phyloP scores from a whole-genome alignment of 92 coral and sea anemone genomes.

The Desmophyllum pertusum region DNA sequence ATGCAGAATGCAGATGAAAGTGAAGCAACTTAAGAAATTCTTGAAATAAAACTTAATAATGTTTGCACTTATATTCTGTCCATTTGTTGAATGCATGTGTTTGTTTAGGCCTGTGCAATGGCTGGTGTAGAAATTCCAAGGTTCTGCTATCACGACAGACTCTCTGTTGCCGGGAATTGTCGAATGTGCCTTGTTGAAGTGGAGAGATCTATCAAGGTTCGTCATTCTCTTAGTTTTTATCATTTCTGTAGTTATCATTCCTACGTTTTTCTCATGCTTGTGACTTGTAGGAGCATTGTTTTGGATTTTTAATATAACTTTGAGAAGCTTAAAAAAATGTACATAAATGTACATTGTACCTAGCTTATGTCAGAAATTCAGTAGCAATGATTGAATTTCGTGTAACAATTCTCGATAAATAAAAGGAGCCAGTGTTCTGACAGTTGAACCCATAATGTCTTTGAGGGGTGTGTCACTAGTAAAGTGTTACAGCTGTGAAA shows the following conservation, averaged over 20 bases:
- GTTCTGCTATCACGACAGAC: constrained; percentile 97
- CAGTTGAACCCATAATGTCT: too few relatives aligned
- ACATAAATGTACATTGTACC: too few relatives aligned
- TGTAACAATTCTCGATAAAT: too few relatives aligned
- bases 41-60: too few relatives aligned
- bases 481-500: too few relatives aligned
- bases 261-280: neutral
- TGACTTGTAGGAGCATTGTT: neutral
- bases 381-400: too few relatives aligned
- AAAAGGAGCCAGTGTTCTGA: too few relatives aligned
- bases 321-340: neutral
- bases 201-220: constrained; percentile 93
- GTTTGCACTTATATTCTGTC: neutral
- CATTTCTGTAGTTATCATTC: neutral
- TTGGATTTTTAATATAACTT: too few relatives aligned
- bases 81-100: neutral
- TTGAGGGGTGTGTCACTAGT: too few relatives aligned
- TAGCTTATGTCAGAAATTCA: too few relatives aligned
- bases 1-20: too few relatives aligned
- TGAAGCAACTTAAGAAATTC: too few relatives aligned
- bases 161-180: constrained; percentile 98
- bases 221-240: neutral
- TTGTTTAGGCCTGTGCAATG: constrained; percentile 93
- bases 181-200: constrained; percentile 99
- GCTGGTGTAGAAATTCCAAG: constrained; percentile 98